A percentile compares a stretch with the other conserved stretches of the same genome.
These are phyloP conservation scores for Ryuthela nishihirai DNA, from an alignment of 2,888 invertebrate species.

Conservation along the genomic window DNA sequence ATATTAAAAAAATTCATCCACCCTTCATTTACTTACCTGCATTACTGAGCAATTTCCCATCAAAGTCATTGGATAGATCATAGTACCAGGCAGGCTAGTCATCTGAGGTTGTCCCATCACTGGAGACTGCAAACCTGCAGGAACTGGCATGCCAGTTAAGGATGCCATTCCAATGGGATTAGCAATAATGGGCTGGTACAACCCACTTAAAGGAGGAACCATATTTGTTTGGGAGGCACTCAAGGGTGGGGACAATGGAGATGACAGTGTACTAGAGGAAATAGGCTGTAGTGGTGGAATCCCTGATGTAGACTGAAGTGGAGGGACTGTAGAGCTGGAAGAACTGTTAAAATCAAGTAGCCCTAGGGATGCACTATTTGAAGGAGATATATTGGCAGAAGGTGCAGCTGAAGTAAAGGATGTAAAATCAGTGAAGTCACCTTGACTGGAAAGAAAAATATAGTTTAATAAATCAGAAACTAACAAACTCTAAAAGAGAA, in stretches of 20 bases:
- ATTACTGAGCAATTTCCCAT: conserved; percentile 10
- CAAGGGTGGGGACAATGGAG: conserved; percentile 21
- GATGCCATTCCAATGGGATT: conserved; percentile 14
- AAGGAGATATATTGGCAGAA: neutral
- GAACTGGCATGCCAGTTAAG: conserved; percentile 4
- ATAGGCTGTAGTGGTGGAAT: conserved; percentile 26
- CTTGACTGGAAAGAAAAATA: conserved; percentile 15
- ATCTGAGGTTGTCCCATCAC: conserved; percentile 14
- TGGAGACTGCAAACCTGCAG: neutral
- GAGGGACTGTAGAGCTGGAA: conserved; percentile 1
- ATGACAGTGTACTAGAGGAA: conserved; percentile 4
- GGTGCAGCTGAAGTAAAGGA: conserved; percentile 19
- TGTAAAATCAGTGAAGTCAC: conserved; percentile 39
- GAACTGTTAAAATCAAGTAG: conserved; percentile 11
- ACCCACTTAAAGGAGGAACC: neutral
- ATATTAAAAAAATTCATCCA: too few relatives aligned
- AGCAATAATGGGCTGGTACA: conserved; percentile 21
- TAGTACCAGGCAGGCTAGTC: conserved; percentile 2
- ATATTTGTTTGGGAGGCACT: conserved; percentile 19
- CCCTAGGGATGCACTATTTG: conserved; percentile 14
- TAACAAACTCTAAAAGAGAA: too few relatives aligned
- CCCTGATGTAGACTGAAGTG: conserved; percentile 16
- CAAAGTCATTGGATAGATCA: conserved; percentile 15
- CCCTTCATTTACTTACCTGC: conserved; percentile 14
- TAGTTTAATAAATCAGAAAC: too few relatives aligned